Evolutionary conservation across 2,113 vertebrate species (phyloP), one percentile per base, ranked within the genome.

Genomic region (Eulacestoma nigropectus): DNA sequence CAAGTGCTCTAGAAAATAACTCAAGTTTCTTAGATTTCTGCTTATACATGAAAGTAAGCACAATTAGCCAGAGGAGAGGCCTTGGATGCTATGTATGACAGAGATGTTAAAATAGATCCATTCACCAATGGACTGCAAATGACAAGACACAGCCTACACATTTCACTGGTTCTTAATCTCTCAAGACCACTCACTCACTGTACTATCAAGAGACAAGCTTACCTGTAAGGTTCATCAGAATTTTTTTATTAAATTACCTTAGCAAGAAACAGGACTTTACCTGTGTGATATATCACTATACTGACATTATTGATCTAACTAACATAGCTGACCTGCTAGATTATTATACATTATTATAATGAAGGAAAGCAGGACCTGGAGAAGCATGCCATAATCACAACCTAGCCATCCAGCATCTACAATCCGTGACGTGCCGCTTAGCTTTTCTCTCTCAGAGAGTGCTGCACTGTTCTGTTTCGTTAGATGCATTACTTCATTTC

Each of bases 401-500:
- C n/a, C 6, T 11, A 62, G 62, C 39, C 37, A 72, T 16, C 44
- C 10, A 46, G 29, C 18, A 86, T 1, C 70, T 4, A 47, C 26
- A 59, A 16, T 8, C 75, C 11, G 4, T 4, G 1, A 50, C 0
- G 0, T 12, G 35, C 4, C 0, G 0, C 39, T 49, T 46, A 6
- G 3, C 33, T 69, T 68, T 72, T 33, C 30, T 52, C 52, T 41
- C 26, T 11, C 29, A 32, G 11, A 13, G 27, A 16, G 32, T 7
- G 8, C n/a, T 33, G n/a, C 2, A 0, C n/a, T 63, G 27, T 13
- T 90, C 50, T 20, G 8, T 21, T 69, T 13, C 13, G 11, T 32
- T 30, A 35, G 6, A 74, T 32, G 47, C 25, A 33, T 62, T 53
- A 50, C 42, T 53, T 93, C 20, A 47, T 77, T 69, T 50, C 62